Evolutionary conservation across 37 sponge, comb jelly and placozoan species (phyloP).

Genomic region (Hexactinellida sp.): DNA sequence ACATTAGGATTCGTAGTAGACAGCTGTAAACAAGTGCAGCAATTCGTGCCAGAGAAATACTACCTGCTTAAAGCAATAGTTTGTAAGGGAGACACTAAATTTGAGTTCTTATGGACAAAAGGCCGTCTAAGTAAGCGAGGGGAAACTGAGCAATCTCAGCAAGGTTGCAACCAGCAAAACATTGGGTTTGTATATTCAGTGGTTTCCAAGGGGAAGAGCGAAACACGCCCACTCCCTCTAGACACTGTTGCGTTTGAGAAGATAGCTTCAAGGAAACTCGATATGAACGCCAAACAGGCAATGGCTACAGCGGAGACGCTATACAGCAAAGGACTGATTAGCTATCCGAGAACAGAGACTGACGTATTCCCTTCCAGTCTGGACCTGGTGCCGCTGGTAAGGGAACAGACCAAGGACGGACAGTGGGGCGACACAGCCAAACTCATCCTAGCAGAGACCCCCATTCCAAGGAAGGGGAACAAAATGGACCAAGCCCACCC

Average conservation of each 20-base stretch:
- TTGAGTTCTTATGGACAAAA: not conserved
- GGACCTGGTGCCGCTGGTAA: slow-evolving; percentile 51
- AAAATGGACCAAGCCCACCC: slow-evolving; percentile 97
- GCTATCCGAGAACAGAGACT: slow-evolving; percentile 96
- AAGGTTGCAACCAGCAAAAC: not conserved
- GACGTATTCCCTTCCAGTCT: slow-evolving; percentile 81
- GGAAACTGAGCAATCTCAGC: not conserved
- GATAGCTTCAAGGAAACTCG: slow-evolving; percentile 60
- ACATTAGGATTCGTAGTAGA: slow-evolving; percentile 98
- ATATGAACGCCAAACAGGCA: slow-evolving; percentile 83
- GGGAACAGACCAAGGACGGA: slow-evolving; percentile 59
- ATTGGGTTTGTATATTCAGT: not conserved
- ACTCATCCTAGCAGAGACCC: slow-evolving; percentile 39
- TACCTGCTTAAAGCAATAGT: slow-evolving; percentile 64
- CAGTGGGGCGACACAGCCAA: slow-evolving; percentile 77
- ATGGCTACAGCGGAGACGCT: slow-evolving; percentile 95
- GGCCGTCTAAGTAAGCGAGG: not conserved
- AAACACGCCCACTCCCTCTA: not conserved
- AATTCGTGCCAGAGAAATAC: slow-evolving; percentile 74
- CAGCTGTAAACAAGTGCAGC: slow-evolving; percentile 80
- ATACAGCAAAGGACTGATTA: slow-evolving; percentile 88
- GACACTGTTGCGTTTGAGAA: slow-evolving; percentile 51
- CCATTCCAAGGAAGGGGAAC: slow-evolving; percentile 74
- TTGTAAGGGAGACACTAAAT: not conserved
- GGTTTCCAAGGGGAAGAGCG: not conserved